Base-by-base conservation (phyloP, 2,113 vertebrate genomes). In the Corythornis cristatus region DNA sequence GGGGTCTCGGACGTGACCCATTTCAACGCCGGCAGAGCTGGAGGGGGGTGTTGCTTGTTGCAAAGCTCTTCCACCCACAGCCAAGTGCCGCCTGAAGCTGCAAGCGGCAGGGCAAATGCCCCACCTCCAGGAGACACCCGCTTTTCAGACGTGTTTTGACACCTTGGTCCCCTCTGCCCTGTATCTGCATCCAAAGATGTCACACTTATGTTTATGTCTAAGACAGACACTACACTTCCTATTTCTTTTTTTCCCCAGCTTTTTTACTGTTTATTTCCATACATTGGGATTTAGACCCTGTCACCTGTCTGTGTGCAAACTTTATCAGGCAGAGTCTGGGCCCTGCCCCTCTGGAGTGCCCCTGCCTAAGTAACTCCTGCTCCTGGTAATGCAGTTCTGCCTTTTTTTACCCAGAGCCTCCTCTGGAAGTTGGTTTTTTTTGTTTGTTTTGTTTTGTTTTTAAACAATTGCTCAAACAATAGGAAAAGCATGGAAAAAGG, bases 1-100 rank as follows among this genome's bases (percentile, higher is more conserved):
- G 40, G 18, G 4, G 21, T 12, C 40, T 56, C 5, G 5, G 29
- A n/a, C 25, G 16, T 3, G 15, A 35, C 17, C 7, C 11, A 26
- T n/a, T 45, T 11, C 31, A 6, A 0, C 0, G 8, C 19, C 23
- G 31, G 0, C 18, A 35, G 21, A 23, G 66, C 42, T 3, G 29
- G 15, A 15, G 50, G 11, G 51, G 6, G 1, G 11, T 1, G 23
- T 1, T 8, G 48, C 1, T 5, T 14, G 9, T 5, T 54, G 66
- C 8, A 2, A 21, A n/a, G 13, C 29, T n/a, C 26, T 40, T 37
- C 8, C 2, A 37, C 23, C 37, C 3, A 61, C 46, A 53, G 17
- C 7, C 7, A 12, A 79, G 40, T 35, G 53, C 5, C 4, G 7
- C 25, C 48, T 25, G 75, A 58, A 85, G 45, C 72, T 26, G 45